Conservation (phyloP, 2,888 invertebrate genomes). For the Melanostoma mellinum region DNA sequence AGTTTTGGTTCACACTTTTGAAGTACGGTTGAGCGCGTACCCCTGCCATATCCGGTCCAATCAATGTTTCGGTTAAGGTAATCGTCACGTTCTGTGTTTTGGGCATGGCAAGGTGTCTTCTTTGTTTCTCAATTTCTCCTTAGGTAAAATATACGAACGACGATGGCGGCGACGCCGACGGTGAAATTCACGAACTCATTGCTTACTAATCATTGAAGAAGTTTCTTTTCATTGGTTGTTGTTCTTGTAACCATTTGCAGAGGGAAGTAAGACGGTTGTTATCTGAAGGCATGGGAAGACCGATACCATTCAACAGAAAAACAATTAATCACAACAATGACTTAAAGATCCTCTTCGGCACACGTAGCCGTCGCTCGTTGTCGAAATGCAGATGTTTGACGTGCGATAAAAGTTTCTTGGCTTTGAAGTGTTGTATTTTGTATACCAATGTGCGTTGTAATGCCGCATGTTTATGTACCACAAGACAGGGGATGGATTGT, state of each 20-base stretch:
- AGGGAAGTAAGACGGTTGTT: background rate
- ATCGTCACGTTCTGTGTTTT: constrained; percentile 57
- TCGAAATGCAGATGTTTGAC: constrained; percentile 67
- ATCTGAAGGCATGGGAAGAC: constrained; percentile 1
- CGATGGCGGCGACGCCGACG: no score
- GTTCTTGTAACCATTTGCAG: background rate
- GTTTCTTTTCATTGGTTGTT: constrained; percentile 44
- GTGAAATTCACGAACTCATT: constrained; percentile 63
- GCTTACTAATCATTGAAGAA: constrained; percentile 70
- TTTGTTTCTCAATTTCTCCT: constrained; percentile 27
- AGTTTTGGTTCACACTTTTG: constrained; percentile 39
- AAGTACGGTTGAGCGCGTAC: background rate
- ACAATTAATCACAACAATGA: constrained; percentile 71
- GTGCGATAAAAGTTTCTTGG: constrained; percentile 66
- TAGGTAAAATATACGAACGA: constrained; percentile 20
- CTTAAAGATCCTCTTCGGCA: constrained; percentile 60
- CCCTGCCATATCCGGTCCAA: constrained; percentile 54
- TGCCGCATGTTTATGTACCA: constrained; percentile 1
- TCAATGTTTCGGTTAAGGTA: constrained; percentile 51
- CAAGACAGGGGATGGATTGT: background rate
- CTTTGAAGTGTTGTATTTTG: constrained; percentile 14
- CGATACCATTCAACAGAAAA: constrained; percentile 50
- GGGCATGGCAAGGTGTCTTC: constrained; percentile 50
- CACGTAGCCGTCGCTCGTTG: constrained; percentile 37
- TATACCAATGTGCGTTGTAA: background rate